These are phyloP conservation scores for Emydoidea blandingii DNA, from an alignment of 2,797 vertebrate genomes.

Conservation along the genomic window DNA sequence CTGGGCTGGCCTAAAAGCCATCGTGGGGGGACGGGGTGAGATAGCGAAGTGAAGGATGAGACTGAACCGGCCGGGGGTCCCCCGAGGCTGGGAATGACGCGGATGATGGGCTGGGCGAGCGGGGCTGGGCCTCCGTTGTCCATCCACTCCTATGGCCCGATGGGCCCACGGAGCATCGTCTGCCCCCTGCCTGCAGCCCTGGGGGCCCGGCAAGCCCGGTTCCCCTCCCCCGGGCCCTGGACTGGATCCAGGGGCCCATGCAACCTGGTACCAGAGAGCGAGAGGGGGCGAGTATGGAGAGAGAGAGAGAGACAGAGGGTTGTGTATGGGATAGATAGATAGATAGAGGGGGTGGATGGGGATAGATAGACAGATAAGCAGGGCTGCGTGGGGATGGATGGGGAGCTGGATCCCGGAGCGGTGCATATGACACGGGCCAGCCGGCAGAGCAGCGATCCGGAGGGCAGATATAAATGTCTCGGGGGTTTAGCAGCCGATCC, in stretches of 20 bases:
- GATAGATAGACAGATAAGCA: background rate
- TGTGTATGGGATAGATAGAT: too few species aligned
- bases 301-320: background rate
- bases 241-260: too few species aligned
- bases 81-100: background rate
- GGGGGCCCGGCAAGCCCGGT: too few species aligned
- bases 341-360: too few species aligned
- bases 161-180: background rate
- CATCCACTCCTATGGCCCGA: background rate
- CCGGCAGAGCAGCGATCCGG: background rate
- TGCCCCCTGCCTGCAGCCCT: background rate
- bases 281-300: too few species aligned
- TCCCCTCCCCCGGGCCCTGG: too few species aligned
- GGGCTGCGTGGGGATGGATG: background rate
- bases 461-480: background rate
- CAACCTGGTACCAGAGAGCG: too few species aligned
- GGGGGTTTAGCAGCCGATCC: background rate
- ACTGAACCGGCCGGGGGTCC: background rate
- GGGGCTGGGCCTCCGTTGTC: background rate
- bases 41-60: too few species aligned
- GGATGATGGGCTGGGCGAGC: too few species aligned
- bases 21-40: background rate
- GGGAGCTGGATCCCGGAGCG: background rate
- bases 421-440: background rate
- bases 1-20: background rate